Evolutionary conservation across 1,140 invertebrate genomes (phyloP).

Genomic region (Plodia interpunctella): DNA sequence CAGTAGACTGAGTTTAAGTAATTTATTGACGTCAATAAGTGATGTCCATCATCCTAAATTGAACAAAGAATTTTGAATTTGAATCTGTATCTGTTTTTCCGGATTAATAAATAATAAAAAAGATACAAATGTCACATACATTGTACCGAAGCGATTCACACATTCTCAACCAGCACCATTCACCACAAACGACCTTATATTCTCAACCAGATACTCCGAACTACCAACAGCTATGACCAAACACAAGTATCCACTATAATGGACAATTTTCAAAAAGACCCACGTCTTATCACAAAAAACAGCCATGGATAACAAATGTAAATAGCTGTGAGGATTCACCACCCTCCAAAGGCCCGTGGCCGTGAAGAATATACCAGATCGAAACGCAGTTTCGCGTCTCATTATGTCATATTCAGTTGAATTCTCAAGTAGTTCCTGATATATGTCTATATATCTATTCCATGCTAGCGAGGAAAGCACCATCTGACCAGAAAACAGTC

Average conservation of each 20-base stretch:
- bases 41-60: too few species aligned
- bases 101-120: too few species aligned
- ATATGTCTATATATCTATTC: conserved; percentile 88
- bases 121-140: neutral
- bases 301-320: conserved; percentile 85
- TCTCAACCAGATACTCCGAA: conserved; percentile 56
- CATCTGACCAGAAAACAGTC: conserved; percentile 83
- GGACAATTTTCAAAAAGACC: conserved; percentile 82
- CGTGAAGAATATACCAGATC: conserved; percentile 83
- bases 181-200: conserved; percentile 39
- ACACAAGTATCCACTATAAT: conserved; percentile 77
- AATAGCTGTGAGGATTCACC: conserved; percentile 86
- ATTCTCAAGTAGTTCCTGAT: conserved; percentile 85
- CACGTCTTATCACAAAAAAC: conserved; percentile 89
- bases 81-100: too few species aligned
- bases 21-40: too few species aligned
- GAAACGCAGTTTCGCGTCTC: conserved; percentile 78
- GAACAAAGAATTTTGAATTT: too few species aligned
- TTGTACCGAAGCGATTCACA: neutral
- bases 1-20: too few species aligned
- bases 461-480: conserved; percentile 84
- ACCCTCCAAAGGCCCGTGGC: conserved; percentile 87
- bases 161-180: conserved; percentile 24
- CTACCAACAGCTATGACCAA: conserved; percentile 46
- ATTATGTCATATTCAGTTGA: conserved; percentile 75